Conservation (phyloP, 2,888 invertebrate species). For the Xestia rhomboidea region DNA sequence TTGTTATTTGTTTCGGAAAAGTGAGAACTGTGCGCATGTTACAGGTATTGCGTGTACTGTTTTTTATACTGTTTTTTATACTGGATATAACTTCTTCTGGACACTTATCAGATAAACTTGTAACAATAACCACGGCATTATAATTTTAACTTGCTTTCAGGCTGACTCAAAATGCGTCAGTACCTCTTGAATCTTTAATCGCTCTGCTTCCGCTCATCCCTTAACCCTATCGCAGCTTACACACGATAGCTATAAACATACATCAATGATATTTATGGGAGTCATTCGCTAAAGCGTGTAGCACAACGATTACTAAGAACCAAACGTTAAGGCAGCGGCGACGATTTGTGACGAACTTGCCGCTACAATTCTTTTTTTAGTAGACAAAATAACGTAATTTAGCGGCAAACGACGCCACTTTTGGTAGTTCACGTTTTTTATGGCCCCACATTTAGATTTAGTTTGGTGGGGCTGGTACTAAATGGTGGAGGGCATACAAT, state of each 20-base stretch:
- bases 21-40: neutral
- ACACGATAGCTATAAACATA: slow-evolving; percentile 81
- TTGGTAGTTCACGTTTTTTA: slow-evolving; percentile 67
- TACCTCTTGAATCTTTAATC: neutral
- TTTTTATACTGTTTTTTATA: too few relatives aligned
- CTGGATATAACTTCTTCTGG: neutral
- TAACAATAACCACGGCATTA: neutral
- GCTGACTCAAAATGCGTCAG: neutral
- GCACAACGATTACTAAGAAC: slow-evolving; percentile 84
- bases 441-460: slow-evolving; percentile 62
- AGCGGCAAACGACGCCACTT: slow-evolving; percentile 67
- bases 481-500: slow-evolving; percentile 57
- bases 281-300: slow-evolving; percentile 84
- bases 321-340: slow-evolving; percentile 78
- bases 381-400: slow-evolving; percentile 72
- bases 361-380: slow-evolving; percentile 69
- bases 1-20: neutral
- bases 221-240: slow-evolving; percentile 56
- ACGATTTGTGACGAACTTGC: slow-evolving; percentile 74
- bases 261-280: slow-evolving; percentile 88
- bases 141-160: neutral
- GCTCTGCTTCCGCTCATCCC: slow-evolving; percentile 51
- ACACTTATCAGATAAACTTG: neutral
- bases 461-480: slow-evolving; percentile 49
- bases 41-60: too few relatives aligned